These are phyloP conservation scores for Neoarius graeffei DNA, from an alignment of 2,113 vertebrate genomes.

Conservation along the genomic window DNA sequence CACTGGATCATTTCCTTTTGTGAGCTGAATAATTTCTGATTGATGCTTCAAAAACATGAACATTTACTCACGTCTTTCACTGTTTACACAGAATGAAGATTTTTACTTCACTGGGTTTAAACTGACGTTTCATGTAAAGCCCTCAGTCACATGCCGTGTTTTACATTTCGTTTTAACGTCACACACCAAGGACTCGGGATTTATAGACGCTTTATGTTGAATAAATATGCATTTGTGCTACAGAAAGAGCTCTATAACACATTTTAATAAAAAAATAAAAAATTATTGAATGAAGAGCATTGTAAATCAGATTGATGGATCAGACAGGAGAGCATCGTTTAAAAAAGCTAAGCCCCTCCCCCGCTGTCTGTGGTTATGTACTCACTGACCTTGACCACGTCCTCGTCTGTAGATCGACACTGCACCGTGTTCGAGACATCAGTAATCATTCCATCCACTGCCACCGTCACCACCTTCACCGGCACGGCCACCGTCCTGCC, in stretches of 20 bases:
- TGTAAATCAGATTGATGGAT: background rate
- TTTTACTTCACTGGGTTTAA: background rate
- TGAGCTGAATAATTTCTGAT: too few relatives aligned
- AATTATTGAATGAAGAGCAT: background rate
- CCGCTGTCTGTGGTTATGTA: background rate
- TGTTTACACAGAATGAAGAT: background rate
- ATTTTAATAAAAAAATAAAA: background rate
- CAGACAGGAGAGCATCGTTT: background rate
- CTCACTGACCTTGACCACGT: slow-evolving; percentile 86
- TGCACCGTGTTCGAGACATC: slow-evolving; percentile 88
- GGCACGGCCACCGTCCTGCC: slow-evolving; percentile 89
- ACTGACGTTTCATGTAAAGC: background rate
- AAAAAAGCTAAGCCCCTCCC: background rate
- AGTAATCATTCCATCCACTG: slow-evolving; percentile 74
- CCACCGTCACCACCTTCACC: slow-evolving; percentile 86
- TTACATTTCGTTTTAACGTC: background rate
- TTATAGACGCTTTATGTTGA: background rate
- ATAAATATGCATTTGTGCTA: background rate
- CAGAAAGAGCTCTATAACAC: background rate
- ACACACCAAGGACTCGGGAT: background rate
- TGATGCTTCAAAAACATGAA: background rate
- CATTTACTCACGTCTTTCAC: background rate
- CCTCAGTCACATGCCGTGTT: background rate
- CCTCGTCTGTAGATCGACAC: slow-evolving; percentile 85
- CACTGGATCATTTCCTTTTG: background rate